Percentiles rank a stretch among this genome's conserved stretches.
Conservation (phyloP, 2,113 vertebrate genomes). For the Saguinus midas region DNA sequence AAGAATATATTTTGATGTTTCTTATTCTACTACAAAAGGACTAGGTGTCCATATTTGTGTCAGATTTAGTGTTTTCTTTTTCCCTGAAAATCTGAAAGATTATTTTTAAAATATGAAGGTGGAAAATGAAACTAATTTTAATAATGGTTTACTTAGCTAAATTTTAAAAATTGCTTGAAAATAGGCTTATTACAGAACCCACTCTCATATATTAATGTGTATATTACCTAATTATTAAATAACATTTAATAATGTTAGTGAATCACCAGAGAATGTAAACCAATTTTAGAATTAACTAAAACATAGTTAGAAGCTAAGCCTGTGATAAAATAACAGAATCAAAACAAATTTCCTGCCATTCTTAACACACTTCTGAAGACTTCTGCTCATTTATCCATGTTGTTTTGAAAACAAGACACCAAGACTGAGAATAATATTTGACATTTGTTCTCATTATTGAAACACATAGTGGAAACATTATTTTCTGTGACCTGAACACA, state of each 20-base stretch:
- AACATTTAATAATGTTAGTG: not conserved
- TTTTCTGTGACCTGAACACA: not conserved
- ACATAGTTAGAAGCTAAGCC: not conserved
- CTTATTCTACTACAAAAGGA: not conserved
- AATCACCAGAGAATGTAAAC: not conserved
- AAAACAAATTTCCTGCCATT: not conserved
- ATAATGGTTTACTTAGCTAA: not conserved
- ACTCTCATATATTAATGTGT: not conserved
- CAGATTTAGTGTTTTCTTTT: not conserved
- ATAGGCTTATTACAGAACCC: not conserved
- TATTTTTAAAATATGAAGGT: not conserved
- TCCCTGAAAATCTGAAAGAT: not conserved
- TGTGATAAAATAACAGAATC: not conserved
- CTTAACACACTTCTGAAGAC: not conserved
- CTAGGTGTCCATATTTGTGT: not conserved
- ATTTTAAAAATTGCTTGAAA: not conserved
- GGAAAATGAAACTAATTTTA: not conserved
- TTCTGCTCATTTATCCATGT: not conserved
- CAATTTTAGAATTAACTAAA: not conserved
- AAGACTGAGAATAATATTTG: not conserved
- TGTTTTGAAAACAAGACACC: not conserved
- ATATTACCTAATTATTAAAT: not conserved
- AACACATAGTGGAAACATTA: not conserved
- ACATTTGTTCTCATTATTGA: constrained; percentile 14
- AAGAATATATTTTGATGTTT: not conserved